These are phyloP conservation scores for Saccostrea glomerata DNA, from an alignment of 1,140 invertebrate genomes.

Conservation along the genomic window DNA sequence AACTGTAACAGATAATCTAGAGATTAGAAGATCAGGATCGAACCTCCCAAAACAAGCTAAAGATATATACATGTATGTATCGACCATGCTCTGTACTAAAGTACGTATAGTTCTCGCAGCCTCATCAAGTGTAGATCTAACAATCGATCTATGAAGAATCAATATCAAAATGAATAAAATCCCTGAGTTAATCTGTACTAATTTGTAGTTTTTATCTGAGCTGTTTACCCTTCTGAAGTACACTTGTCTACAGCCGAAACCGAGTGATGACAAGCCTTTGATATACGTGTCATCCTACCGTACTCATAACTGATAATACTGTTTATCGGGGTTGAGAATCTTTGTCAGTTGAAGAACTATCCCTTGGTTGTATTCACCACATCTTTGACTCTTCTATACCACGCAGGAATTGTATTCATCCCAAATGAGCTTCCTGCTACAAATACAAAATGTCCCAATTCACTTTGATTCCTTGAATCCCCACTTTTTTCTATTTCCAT, in stretches of 20 bases:
- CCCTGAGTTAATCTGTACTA: background rate
- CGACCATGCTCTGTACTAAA: background rate
- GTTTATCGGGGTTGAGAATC: too few relatives aligned
- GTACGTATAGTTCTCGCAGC: background rate
- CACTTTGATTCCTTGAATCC: too few relatives aligned
- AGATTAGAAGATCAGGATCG: background rate
- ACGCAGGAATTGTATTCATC: background rate
- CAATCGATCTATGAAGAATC: background rate
- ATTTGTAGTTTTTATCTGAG: background rate
- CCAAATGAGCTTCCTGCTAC: background rate
- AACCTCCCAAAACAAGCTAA: background rate
- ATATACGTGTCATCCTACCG: background rate
- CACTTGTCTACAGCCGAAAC: background rate
- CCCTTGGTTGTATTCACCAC: background rate
- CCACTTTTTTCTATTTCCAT: too few relatives aligned
- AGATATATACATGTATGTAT: background rate
- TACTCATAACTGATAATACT: background rate
- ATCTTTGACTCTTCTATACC: background rate
- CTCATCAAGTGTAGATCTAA: background rate
- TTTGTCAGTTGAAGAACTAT: background rate
- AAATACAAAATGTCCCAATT: background rate
- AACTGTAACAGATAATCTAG: conserved; percentile 1
- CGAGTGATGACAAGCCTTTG: background rate
- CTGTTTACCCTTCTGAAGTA: background rate
- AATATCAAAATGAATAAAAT: background rate